These are phyloP conservation scores for Drosophila stalkeri DNA, from an alignment of 2,888 invertebrate species.

Conservation along the genomic window DNA sequence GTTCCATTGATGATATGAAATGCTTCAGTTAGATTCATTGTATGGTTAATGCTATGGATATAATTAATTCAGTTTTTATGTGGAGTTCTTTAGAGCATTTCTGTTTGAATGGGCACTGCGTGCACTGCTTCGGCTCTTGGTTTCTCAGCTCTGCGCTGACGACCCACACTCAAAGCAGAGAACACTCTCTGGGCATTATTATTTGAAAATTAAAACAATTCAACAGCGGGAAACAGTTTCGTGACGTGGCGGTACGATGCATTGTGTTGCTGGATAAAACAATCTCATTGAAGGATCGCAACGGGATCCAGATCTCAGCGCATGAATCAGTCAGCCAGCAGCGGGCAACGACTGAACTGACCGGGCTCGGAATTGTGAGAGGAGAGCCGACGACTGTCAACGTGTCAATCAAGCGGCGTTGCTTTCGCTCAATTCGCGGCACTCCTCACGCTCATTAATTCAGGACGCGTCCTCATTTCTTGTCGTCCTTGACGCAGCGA, in stretches of 20 bases:
- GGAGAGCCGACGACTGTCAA: constrained; percentile 73
- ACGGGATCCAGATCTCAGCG: constrained; percentile 66
- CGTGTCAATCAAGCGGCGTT: constrained; percentile 80
- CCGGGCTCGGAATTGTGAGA: constrained; percentile 34
- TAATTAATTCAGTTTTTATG: constrained; percentile 4
- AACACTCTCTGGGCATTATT: constrained; percentile 18
- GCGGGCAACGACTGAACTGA: constrained; percentile 30
- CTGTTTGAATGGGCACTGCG: constrained; percentile 14
- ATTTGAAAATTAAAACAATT: constrained; percentile 57
- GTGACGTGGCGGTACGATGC: constrained; percentile 14
- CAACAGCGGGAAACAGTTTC: constrained; percentile 53
- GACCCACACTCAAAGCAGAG: constrained; percentile 6
- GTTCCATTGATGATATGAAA: background rate
- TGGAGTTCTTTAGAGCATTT: constrained; percentile 7
- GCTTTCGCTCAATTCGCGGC: constrained; percentile 27
- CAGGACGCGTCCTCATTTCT: constrained; percentile 62
- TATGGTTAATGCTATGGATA: background rate
- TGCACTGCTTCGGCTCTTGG: background rate
- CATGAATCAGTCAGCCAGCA: constrained; percentile 18
- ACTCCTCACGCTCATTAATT: constrained; percentile 60
- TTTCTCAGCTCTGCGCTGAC: background rate
- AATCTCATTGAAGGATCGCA: constrained; percentile 77
- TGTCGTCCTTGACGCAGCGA: constrained; percentile 53
- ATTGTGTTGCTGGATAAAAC: constrained; percentile 38
- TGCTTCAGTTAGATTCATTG: background rate